Evolutionary conservation across 2,797 vertebrate genomes (phyloP).

Genomic region (Rachycentron canadum): DNA sequence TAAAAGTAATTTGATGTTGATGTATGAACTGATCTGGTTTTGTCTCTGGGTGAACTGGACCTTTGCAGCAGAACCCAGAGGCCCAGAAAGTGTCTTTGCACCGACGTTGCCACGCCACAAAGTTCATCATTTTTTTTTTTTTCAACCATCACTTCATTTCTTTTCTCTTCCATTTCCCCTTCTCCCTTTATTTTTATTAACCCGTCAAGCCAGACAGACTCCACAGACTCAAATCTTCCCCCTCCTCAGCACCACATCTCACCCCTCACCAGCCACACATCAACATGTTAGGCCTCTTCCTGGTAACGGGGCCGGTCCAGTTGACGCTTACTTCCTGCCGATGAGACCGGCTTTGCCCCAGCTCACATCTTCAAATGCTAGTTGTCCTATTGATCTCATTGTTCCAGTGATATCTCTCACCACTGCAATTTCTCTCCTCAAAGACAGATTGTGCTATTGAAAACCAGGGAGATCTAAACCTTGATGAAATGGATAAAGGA

Average conservation of each 20-base stretch:
- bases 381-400: constrained; percentile 60
- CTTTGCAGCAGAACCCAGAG: constrained; percentile 10
- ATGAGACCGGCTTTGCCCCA: constrained; percentile 32
- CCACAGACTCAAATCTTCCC: constrained; percentile 31
- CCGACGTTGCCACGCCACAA: constrained; percentile 63
- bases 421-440: constrained; percentile 73
- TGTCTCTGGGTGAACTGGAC: constrained; percentile 5
- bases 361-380: constrained; percentile 52
- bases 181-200: constrained; percentile 55
- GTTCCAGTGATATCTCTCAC: constrained; percentile 67
- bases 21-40: not conserved
- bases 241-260: constrained; percentile 55
- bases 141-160: constrained; percentile 56
- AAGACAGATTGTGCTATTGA: constrained; percentile 68
- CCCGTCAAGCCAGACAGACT: constrained; percentile 41
- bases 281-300: constrained; percentile 24
- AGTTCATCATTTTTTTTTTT: constrained; percentile 61
- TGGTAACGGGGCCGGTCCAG: constrained; percentile 31
- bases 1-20: not conserved
- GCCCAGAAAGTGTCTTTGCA: no score
- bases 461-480: constrained; percentile 55
- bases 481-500: constrained; percentile 79
- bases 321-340: constrained; percentile 35
- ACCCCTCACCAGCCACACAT: constrained; percentile 44
- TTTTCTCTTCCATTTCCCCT: constrained; percentile 61